These are phyloP conservation scores for Dasyornis broadbenti DNA, from an alignment of 2,113 vertebrate genomes.

Conservation along the genomic window DNA sequence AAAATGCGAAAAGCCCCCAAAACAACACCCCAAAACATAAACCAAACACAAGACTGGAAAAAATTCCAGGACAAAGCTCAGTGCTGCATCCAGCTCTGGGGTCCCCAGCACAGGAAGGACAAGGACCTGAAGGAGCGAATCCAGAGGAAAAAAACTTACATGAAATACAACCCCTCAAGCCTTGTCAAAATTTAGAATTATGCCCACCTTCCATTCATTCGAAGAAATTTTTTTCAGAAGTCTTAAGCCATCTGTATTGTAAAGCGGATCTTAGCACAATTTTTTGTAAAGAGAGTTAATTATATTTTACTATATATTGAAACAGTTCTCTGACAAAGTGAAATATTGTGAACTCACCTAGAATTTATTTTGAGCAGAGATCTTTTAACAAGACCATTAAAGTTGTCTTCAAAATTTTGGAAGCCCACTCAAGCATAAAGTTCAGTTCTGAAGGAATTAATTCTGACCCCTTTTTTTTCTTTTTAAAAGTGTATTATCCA, in stretches of 20 bases:
- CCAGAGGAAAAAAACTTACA: not conserved
- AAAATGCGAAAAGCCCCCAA: rapidly evolving
- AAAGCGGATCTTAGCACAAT: not conserved
- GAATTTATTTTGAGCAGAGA: not conserved
- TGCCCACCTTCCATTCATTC: not conserved
- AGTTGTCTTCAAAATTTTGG: slow-evolving; percentile 26
- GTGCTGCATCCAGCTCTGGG: not conserved
- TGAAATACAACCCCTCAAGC: not conserved
- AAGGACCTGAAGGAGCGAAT: not conserved
- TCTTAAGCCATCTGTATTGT: not conserved
- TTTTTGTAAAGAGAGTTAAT: not conserved
- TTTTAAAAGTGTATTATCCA: not conserved
- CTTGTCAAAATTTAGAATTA: not conserved
- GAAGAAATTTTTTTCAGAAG: not conserved
- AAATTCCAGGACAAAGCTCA: not conserved
- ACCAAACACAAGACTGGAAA: not conserved
- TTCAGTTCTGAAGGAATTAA: not conserved
- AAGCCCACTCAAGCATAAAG: not conserved
- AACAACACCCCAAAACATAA: not conserved
- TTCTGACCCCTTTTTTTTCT: not conserved
- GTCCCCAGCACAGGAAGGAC: not conserved
- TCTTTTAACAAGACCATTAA: not conserved
- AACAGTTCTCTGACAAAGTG: not conserved
- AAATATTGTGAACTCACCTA: not conserved
- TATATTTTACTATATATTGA: not conserved